These are phyloP conservation scores for Grus americana DNA, from an alignment of 2,113 vertebrate species.

Conservation along the genomic window DNA sequence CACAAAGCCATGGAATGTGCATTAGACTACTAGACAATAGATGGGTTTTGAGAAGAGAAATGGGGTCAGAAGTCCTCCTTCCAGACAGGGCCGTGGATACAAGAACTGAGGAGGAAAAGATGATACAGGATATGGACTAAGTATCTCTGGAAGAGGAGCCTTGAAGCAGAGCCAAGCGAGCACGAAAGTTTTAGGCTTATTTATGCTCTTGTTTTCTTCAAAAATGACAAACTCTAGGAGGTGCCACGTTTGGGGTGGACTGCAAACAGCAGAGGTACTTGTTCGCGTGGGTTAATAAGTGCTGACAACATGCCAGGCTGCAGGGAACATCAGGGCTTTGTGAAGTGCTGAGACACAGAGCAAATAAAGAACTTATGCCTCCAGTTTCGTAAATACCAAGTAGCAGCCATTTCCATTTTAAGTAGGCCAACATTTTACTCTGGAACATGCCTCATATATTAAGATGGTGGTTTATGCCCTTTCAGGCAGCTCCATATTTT, in stretches of 20 bases:
- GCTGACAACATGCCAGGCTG: neutral
- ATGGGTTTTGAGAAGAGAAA: neutral
- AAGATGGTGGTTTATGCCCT: neutral
- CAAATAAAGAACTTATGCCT: conserved; percentile 28
- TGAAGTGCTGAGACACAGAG: neutral
- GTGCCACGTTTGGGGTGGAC: neutral
- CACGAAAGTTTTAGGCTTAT: neutral
- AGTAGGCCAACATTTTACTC: conserved; percentile 42
- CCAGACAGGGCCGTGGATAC: neutral
- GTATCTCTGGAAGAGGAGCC: neutral
- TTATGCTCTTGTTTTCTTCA: neutral
- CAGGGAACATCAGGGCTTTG: neutral
- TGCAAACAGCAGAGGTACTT: neutral
- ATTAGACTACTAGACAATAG: neutral
- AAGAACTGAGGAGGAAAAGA: neutral
- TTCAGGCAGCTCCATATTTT: conserved; percentile 43
- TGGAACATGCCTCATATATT: conserved; percentile 43
- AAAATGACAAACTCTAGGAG: neutral
- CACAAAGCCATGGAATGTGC: neutral
- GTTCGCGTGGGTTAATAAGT: neutral
- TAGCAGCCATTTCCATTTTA: conserved; percentile 54
- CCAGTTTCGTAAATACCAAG: neutral
- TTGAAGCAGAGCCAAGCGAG: neutral
- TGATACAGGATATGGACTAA: neutral
- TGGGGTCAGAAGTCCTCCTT: neutral